These are phyloP conservation scores for Penaeus monodon DNA, from an alignment of 2,888 invertebrate genomes.

Conservation along the genomic window DNA sequence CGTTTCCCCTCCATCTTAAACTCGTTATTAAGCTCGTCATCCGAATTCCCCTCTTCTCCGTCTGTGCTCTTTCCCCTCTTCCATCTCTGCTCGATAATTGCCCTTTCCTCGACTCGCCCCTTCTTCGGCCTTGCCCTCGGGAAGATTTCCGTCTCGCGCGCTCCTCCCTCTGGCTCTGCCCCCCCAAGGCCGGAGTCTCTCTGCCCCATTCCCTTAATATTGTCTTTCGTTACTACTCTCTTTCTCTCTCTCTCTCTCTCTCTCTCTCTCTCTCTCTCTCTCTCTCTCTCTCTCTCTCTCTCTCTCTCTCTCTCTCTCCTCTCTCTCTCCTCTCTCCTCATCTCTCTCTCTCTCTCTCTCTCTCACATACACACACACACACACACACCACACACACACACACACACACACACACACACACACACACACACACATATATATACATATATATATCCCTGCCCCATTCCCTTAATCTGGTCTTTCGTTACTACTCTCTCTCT, in stretches of 20 bases:
- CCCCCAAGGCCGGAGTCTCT: background rate
- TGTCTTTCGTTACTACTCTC: background rate
- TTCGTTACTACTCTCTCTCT: background rate
- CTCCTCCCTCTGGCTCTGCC: background rate
- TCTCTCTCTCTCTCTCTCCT: background rate
- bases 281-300: background rate
- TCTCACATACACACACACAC: no score
- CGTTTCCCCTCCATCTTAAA: no score
- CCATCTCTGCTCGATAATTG: background rate
- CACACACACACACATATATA: no score
- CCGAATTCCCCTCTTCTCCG: no score
- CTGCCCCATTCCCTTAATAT: background rate
- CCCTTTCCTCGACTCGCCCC: background rate
- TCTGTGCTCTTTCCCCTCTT: background rate
- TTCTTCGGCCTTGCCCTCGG: background rate
- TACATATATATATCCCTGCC: no score
- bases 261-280: background rate
- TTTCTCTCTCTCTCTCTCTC: no score
- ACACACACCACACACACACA: no score
- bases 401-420: no score
- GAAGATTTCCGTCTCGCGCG: no score
- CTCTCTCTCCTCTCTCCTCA: background rate
- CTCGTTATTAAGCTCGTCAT: no score
- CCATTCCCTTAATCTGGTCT: background rate
- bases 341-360: no score